phyloP scores from a whole-genome alignment of 2,113 vertebrate genomes.

The Myanophis thanlyinensis region DNA sequence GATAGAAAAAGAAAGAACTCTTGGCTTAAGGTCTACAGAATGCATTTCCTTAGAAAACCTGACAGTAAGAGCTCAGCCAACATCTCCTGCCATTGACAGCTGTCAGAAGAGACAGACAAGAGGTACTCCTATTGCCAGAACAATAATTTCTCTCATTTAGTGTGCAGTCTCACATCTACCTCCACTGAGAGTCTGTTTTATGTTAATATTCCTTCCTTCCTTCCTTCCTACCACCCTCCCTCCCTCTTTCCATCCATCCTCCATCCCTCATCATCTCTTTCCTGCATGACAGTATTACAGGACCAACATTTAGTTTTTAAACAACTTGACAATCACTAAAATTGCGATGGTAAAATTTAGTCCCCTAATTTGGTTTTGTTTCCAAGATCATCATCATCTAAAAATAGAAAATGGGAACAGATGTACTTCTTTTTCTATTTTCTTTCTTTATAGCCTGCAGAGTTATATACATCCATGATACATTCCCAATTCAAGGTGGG shows the following conservation, averaged over 20 bases:
- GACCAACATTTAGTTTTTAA: neutral
- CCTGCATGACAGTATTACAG: neutral
- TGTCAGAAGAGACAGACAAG: constrained; percentile 60
- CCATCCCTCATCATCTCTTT: neutral
- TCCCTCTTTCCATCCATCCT: neutral
- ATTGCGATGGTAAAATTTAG: neutral
- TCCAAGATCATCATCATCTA: neutral
- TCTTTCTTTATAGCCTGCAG: neutral
- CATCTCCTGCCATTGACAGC: constrained; percentile 41
- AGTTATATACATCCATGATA: neutral
- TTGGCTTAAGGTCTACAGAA: constrained; percentile 28
- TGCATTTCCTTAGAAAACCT: constrained; percentile 46
- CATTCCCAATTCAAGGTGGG: neutral
- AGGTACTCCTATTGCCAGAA: constrained; percentile 43
- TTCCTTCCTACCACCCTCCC: neutral
- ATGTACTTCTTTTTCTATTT: neutral
- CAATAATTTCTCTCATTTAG: constrained; percentile 10
- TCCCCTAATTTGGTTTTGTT: neutral
- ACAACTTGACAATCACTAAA: neutral
- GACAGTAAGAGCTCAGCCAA: constrained; percentile 61
- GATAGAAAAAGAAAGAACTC: constrained; percentile 36
- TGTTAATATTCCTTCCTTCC: neutral
- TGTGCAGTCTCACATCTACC: constrained; percentile 23
- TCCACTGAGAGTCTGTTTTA: neutral
- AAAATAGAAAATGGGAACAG: neutral